Percentiles rank a stretch among this genome's conserved stretches.
Conservation (phyloP, 2,113 vertebrate species). For the Pantherophis guttatus region DNA sequence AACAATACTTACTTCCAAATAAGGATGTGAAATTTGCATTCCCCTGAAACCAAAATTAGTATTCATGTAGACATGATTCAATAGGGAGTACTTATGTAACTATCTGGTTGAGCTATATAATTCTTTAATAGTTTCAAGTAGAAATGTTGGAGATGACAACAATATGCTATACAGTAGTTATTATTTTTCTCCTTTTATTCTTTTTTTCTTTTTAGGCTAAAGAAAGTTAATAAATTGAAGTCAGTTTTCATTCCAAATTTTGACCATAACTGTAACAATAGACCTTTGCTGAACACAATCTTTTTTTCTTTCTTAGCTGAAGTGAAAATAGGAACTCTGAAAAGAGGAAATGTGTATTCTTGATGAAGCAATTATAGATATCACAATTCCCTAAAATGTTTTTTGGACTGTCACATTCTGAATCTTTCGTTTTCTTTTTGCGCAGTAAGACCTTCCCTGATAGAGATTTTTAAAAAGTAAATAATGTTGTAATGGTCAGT, state of each 20-base stretch:
- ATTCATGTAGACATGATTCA: not conserved
- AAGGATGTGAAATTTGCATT: not conserved
- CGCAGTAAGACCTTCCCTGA: not conserved
- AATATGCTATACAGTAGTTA: not conserved
- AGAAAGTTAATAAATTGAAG: not conserved
- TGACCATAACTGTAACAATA: not conserved
- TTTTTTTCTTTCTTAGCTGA: not conserved
- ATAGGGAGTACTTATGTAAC: not conserved
- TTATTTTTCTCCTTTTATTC: not conserved
- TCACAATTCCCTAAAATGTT: not conserved
- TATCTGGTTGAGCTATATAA: not conserved
- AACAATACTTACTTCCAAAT: not conserved
- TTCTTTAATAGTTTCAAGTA: not conserved
- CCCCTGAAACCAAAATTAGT: not conserved
- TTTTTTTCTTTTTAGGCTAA: not conserved
- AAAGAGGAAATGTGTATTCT: not conserved
- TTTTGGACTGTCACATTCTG: not conserved
- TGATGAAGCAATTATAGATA: not conserved
- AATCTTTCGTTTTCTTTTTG: not conserved
- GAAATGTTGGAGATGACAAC: not conserved
- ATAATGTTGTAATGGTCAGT: not conserved
- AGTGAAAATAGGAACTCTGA: not conserved
- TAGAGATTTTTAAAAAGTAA: not conserved
- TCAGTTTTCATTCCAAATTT: not conserved
- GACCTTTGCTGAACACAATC: not conserved